Evolutionary conservation across 2,888 invertebrate species (phyloP).

Genomic region (Enoplolaimus lenunculus): DNA sequence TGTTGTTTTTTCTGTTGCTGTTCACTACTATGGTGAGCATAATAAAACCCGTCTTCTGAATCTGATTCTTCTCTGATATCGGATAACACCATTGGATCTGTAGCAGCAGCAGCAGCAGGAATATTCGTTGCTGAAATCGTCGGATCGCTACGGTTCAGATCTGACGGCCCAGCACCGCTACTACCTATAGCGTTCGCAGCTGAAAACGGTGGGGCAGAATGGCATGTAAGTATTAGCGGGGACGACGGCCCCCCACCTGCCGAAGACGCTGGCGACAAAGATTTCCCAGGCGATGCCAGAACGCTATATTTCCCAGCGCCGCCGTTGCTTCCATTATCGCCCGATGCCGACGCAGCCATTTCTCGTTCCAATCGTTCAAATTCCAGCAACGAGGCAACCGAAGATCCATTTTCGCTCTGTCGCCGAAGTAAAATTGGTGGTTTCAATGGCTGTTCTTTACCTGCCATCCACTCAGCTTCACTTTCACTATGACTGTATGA

Average conservation of each 20-base stretch:
- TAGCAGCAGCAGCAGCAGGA: background rate
- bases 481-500: background rate
- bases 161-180: background rate
- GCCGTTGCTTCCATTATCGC: background rate
- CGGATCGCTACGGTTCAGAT: no score
- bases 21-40: no score
- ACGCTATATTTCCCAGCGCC: no score
- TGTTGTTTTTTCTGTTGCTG: no score
- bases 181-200: background rate
- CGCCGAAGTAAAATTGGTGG: background rate
- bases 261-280: background rate
- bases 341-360: background rate
- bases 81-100: background rate
- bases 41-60: background rate
- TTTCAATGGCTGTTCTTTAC: background rate
- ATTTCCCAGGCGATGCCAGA: background rate
- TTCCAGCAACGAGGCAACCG: background rate
- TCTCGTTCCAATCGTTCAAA: background rate
- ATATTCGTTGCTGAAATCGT: no score
- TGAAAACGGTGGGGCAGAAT: background rate
- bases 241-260: no score
- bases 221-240: no score
- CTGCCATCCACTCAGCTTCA: background rate
- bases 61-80: background rate
- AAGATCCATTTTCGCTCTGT: background rate